A percentile compares a stretch with the other conserved stretches of the same genome.
Conservation (phyloP, 2,888 invertebrate species). For the Luffia ferchaultella region DNA sequence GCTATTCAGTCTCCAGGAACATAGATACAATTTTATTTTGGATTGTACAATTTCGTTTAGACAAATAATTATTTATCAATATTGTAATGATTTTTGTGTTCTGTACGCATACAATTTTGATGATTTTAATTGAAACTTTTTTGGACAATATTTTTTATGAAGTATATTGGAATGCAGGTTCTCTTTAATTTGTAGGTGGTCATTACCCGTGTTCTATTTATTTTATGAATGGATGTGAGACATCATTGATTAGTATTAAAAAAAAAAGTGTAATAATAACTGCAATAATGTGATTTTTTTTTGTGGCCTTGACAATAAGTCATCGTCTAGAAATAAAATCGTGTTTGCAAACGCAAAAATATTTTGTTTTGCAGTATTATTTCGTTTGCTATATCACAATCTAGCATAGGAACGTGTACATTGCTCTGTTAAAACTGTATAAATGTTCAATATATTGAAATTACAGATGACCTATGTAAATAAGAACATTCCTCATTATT, state of each 20-base stretch:
- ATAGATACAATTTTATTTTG: constrained; percentile 9
- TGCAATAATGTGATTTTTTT: neutral
- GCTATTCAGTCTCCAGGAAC: neutral
- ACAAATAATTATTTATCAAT: constrained; percentile 1
- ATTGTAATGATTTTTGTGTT: constrained; percentile 1
- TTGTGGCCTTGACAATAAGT: neutral
- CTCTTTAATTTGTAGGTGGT: neutral
- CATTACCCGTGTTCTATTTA: constrained; percentile 8
- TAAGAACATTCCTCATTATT: constrained; percentile 66
- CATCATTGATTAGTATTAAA: constrained; percentile 3
- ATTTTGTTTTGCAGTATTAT: constrained; percentile 42
- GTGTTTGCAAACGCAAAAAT: constrained; percentile 24
- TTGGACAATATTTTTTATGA: constrained; percentile 4
- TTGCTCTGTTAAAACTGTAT: constrained; percentile 23
- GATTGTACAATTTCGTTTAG: constrained; percentile 11
- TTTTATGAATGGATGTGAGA: constrained; percentile 6
- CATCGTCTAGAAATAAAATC: no score
- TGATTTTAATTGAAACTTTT: constrained; percentile 3
- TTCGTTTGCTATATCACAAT: constrained; percentile 25
- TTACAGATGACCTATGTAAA: constrained; percentile 41
- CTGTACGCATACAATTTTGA: constrained; percentile 10
- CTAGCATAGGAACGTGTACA: constrained; percentile 24
- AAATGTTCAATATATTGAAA: constrained; percentile 34
- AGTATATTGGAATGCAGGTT: constrained; percentile 8
- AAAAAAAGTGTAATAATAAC: neutral